A percentile compares a stretch with the other conserved stretches of the same genome.
phyloP scores from a whole-genome alignment of 2,113 vertebrate genomes.

The Takifugu flavidus region DNA sequence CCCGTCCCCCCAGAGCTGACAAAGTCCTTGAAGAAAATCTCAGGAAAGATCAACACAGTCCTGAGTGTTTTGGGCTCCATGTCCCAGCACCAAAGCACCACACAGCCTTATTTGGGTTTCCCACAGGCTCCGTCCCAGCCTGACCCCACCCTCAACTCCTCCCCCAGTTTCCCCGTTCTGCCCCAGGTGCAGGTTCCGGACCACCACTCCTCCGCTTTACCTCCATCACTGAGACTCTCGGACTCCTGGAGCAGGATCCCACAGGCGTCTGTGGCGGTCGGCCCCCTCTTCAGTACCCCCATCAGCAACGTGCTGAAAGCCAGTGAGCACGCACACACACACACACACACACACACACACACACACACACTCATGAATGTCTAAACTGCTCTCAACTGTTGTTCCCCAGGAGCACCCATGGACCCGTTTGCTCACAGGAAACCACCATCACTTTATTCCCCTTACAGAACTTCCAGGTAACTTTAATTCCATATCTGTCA shows the following conservation, averaged over 20 bases:
- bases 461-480: slow-evolving; percentile 59
- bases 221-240: slow-evolving; percentile 1
- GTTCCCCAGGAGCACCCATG: slow-evolving; percentile 46
- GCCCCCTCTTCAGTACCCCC: slow-evolving; percentile 36
- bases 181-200: slow-evolving; percentile 19
- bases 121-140: slow-evolving; percentile 32
- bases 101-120: slow-evolving; percentile 23
- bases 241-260: slow-evolving; percentile 63
- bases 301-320: slow-evolving; percentile 32
- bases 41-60: slow-evolving; percentile 78
- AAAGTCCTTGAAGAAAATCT: slow-evolving; percentile 82
- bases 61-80: slow-evolving; percentile 76
- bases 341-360: too few relatives aligned
- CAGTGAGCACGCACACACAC: background rate
- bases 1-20: slow-evolving; percentile 70
- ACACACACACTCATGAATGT: too few relatives aligned
- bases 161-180: slow-evolving; percentile 3
- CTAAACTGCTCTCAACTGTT: too few relatives aligned
- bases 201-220: slow-evolving; percentile 7
- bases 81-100: slow-evolving; percentile 32
- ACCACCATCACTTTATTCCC: slow-evolving; percentile 17
- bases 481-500: background rate
- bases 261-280: background rate
- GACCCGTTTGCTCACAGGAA: slow-evolving; percentile 42
- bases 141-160: background rate